Conservation (phyloP, 2,797 vertebrate species). For the Gymnocypris eckloni region DNA sequence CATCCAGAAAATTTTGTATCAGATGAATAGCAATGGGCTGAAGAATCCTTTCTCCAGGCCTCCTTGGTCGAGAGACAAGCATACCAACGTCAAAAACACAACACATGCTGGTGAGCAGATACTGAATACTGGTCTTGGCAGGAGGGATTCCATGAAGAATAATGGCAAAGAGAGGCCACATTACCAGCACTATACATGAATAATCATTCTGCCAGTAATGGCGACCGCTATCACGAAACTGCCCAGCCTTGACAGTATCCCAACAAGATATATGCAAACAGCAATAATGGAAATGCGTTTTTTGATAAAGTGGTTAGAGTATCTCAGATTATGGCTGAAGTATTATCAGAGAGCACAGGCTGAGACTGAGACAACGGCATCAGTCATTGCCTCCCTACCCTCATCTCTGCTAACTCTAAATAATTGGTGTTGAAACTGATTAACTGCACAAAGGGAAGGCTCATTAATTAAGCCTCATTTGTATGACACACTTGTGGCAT, state of each 20-base stretch:
- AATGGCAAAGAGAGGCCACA: not conserved
- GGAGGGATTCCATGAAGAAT: not conserved
- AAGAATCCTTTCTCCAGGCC: not conserved
- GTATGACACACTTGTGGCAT: conserved; percentile 64
- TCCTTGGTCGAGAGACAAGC: not conserved
- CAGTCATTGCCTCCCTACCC: conserved; percentile 41
- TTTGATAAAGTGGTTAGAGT: conserved; percentile 22
- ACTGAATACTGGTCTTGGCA: not conserved
- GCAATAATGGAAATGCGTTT: conserved; percentile 27
- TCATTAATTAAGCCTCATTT: conserved; percentile 70
- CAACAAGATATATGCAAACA: conserved; percentile 25
- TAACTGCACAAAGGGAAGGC: conserved; percentile 63
- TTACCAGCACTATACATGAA: not conserved
- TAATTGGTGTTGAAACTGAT: conserved; percentile 67
- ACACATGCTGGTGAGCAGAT: not conserved
- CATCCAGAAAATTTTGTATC: not conserved
- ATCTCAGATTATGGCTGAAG: conserved; percentile 43
- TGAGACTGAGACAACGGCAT: conserved; percentile 35
- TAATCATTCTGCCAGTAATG: not conserved
- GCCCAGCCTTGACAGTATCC: not conserved
- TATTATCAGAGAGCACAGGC: conserved; percentile 32
- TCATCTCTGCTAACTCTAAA: conserved; percentile 55
- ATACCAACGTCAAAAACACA: not conserved
- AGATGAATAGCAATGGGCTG: not conserved
- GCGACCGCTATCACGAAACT: conserved; percentile 6